Evolutionary conservation across 2,797 vertebrate genomes (phyloP).

Genomic region (Sebastes cheni): DNA sequence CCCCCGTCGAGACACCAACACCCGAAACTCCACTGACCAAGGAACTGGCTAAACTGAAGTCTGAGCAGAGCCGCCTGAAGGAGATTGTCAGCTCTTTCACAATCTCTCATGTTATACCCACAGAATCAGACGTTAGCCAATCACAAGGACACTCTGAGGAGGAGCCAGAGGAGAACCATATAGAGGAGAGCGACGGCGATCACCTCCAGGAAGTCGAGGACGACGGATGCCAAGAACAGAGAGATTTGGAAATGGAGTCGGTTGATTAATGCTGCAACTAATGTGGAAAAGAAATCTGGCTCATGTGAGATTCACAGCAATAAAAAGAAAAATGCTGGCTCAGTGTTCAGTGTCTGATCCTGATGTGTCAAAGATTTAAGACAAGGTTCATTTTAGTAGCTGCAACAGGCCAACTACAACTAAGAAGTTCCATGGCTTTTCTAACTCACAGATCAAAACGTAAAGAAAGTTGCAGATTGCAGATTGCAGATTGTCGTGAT

Average conservation of each 20-base stretch:
- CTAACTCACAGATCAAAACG: not conserved
- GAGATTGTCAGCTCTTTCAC: slow-evolving; percentile 85
- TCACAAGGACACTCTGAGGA: slow-evolving; percentile 61
- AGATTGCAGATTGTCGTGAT: not conserved
- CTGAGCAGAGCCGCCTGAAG: slow-evolving; percentile 80
- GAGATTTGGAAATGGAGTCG: slow-evolving; percentile 78
- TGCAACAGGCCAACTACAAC: not conserved
- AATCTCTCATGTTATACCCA: slow-evolving; percentile 75
- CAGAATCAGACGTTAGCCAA: slow-evolving; percentile 44
- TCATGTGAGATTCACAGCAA: slow-evolving; percentile 49
- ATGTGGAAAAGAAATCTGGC: slow-evolving; percentile 24
- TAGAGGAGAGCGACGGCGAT: slow-evolving; percentile 22
- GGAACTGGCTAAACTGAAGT: slow-evolving; percentile 68
- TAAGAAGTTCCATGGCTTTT: not conserved
- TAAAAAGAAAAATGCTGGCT: slow-evolving; percentile 56
- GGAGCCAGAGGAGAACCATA: slow-evolving; percentile 42
- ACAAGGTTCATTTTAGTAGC: not conserved
- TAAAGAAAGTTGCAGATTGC: not conserved
- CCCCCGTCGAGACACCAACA: not conserved
- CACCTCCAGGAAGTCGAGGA: slow-evolving; percentile 39
- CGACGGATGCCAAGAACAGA: slow-evolving; percentile 63
- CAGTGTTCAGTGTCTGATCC: slow-evolving; percentile 38
- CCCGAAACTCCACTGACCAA: slow-evolving; percentile 43
- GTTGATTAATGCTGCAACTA: slow-evolving; percentile 73
- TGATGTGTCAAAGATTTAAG: slow-evolving; percentile 6